These are phyloP conservation scores for Lacerta bilineata DNA, from an alignment of 2,797 vertebrate species.

Conservation along the genomic window DNA sequence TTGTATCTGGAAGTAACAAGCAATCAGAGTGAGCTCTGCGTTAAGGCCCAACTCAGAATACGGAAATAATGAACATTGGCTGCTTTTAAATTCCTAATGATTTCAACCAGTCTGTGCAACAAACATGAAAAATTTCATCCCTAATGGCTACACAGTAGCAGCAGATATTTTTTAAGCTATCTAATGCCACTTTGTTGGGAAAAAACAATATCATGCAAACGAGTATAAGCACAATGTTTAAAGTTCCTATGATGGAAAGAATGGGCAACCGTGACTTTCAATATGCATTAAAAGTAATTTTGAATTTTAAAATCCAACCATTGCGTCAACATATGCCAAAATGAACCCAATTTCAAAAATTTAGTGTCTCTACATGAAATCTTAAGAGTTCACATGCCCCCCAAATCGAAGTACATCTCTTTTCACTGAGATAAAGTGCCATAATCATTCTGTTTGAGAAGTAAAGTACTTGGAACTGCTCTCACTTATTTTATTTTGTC, in stretches of 20 bases:
- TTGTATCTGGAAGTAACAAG: not conserved
- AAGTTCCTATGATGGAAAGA: not conserved
- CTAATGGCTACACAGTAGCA: conserved; percentile 2
- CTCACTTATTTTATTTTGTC: not conserved
- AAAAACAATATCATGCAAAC: conserved; percentile 41
- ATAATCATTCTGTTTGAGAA: not conserved
- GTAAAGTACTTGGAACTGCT: not conserved
- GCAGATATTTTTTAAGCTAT: conserved; percentile 37
- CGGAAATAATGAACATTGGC: not conserved
- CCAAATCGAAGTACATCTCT: not conserved
- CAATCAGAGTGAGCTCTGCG: not conserved
- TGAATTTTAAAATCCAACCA: not conserved
- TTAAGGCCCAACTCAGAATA: not conserved
- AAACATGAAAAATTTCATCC: not conserved
- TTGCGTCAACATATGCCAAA: not conserved
- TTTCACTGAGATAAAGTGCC: not conserved
- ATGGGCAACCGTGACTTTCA: conserved; percentile 37
- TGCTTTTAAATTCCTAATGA: not conserved
- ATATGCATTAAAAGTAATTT: conserved; percentile 13
- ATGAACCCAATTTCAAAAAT: not conserved
- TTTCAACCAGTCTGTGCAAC: not conserved
- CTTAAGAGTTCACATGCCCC: not conserved
- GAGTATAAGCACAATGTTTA: conserved; percentile 38
- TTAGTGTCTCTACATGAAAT: not conserved
- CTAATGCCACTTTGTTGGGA: conserved; percentile 34